Conservation (phyloP, 2,113 vertebrate genomes). For the Ceratotherium simum region DNA sequence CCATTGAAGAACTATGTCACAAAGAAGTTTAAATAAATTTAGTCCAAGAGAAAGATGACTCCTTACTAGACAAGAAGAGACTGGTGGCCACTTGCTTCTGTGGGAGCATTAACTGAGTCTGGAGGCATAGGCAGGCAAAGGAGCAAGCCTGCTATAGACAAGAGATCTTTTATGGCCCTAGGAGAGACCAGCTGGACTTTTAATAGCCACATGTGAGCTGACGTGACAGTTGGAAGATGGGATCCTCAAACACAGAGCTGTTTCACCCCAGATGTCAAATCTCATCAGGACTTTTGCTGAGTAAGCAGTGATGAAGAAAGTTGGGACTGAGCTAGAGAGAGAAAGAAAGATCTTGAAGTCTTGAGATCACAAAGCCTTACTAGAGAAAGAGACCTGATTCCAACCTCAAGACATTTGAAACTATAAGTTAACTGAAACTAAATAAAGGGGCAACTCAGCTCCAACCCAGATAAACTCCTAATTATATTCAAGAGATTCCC, state of each 20-base stretch:
- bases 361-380: neutral
- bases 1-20: neutral
- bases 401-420: neutral
- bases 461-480: neutral
- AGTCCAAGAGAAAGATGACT: neutral
- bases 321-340: neutral
- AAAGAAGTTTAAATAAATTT: slow-evolving; percentile 38
- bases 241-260: neutral
- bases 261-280: neutral
- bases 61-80: neutral
- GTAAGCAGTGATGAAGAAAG: neutral
- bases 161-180: neutral
- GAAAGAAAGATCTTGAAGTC: neutral
- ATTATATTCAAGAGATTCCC: neutral
- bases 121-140: neutral
- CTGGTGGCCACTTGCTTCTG: neutral
- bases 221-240: neutral
- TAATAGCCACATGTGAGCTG: neutral
- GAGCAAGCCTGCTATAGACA: neutral
- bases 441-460: neutral
- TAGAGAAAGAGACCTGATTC: neutral
- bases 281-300: neutral
- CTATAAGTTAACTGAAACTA: neutral
- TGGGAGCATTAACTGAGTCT: neutral
- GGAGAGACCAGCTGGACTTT: neutral